Evolutionary conservation across 2,113 vertebrate species (phyloP), one percentile per base, ranked within the genome.

Genomic region (Macquaria australasica): DNA sequence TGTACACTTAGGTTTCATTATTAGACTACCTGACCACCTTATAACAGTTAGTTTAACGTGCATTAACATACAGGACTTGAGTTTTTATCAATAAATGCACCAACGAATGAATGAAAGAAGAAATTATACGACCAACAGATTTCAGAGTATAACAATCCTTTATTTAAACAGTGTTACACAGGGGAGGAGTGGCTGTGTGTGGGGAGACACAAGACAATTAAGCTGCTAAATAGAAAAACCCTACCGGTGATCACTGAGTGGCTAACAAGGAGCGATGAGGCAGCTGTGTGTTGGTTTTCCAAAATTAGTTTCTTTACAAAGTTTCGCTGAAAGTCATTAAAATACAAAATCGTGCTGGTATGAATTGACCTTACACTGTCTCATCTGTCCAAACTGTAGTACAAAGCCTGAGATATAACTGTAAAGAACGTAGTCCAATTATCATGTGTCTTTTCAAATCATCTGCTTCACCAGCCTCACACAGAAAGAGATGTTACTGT

Each of bases 131-230:
- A 16, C 0, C 6, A 51, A 12, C 8, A 66, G 58, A 8, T 31
- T 81, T 86, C 85, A 88, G 92, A 95, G 94, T 97, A 98, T 97
- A 98, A 98, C 96, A 97, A 97, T 97, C 95, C 97, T 99, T 99
- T 95, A 98, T 99, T 98, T 97, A 88, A 97, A 98, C 96, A 97
- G 96, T 97, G 97, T 98, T 97, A 98, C 96, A 97, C 89, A 77
- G 79, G 84, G 89, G 78, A 74, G 73, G 69, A 80, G 90, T 92
- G 93, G 87, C 75, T 82, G 89, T 87, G 90, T 74, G 79, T 81
- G 76, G 95, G 96, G 95, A 96, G 83, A 93, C 90, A 93, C 87
- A 63, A 94, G 74, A 92, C 91, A 88, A 89, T 94, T 76, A 97
- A 97, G 96, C 96, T 94, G 94, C 96, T 97, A 96, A 74, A 89